phyloP scores from a whole-genome alignment of 2,888 invertebrate genomes.

The Morpho deidamia region DNA sequence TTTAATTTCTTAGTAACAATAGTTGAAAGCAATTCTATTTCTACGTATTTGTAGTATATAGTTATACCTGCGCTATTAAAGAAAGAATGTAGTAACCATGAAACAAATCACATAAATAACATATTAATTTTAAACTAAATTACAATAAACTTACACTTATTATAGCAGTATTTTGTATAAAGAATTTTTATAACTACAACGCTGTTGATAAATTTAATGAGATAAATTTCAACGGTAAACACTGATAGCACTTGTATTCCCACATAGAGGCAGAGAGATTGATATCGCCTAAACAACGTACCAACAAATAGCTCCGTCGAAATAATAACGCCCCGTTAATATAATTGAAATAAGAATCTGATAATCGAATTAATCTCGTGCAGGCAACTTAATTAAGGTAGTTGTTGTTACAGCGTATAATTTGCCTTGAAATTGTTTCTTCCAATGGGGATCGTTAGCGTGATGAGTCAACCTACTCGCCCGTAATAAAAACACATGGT shows the following conservation, averaged over 20 bases:
- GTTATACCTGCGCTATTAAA: too few relatives aligned
- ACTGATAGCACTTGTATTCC: conserved; percentile 10
- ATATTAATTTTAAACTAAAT: not conserved
- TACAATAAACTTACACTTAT: not conserved
- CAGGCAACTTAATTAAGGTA: conserved; percentile 68
- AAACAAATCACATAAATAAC: too few relatives aligned
- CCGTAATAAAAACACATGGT: conserved; percentile 56
- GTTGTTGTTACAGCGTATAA: conserved; percentile 66
- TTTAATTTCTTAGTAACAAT: too few relatives aligned
- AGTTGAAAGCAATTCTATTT: too few relatives aligned
- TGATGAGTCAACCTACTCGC: conserved; percentile 46
- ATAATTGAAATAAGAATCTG: conserved; percentile 69
- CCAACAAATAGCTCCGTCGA: conserved; percentile 53
- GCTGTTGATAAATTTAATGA: conserved; percentile 7
- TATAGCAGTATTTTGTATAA: not conserved
- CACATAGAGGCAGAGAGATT: conserved; percentile 7
- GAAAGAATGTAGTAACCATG: too few relatives aligned
- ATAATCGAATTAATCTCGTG: conserved; percentile 70
- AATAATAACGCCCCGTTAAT: conserved; percentile 56
- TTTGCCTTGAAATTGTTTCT: conserved; percentile 72
- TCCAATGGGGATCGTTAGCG: conserved; percentile 61
- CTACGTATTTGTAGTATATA: too few relatives aligned
- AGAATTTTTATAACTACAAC: conserved; percentile 3
- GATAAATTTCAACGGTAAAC: conserved; percentile 12
- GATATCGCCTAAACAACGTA: conserved; percentile 19